These are phyloP conservation scores for Alaudala cheleensis DNA, from an alignment of 2,113 vertebrate species.

Conservation along the genomic window DNA sequence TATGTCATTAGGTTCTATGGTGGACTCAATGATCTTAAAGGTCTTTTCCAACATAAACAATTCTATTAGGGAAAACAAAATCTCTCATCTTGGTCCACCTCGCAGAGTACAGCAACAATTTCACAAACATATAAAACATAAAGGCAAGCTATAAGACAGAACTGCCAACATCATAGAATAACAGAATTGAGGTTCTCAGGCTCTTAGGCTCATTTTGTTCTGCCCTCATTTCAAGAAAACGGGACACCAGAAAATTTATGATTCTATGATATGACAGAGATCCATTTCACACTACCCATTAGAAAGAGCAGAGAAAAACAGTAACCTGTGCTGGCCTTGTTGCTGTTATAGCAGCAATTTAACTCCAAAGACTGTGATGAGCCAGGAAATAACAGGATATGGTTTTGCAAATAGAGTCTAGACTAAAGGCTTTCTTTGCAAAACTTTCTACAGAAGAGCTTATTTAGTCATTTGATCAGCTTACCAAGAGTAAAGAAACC, in stretches of 20 bases:
- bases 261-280: background rate
- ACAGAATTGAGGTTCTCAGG: background rate
- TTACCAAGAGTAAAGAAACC: background rate
- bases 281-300: background rate
- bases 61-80: background rate
- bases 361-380: background rate
- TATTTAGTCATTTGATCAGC: background rate
- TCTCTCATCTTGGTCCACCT: background rate
- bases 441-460: background rate
- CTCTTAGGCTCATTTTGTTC: background rate
- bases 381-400: background rate
- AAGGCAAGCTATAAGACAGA: background rate
- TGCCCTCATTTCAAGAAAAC: background rate
- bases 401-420: background rate
- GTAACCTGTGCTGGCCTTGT: background rate
- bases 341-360: background rate
- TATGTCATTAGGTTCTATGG: background rate
- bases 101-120: background rate
- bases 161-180: background rate
- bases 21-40: background rate
- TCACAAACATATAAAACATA: background rate
- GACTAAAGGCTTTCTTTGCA: background rate
- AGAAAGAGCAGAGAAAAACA: background rate
- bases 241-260: background rate
- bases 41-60: background rate